Percentiles rank a stretch among this genome's conserved stretches.
Evolutionary conservation across 2,113 vertebrate genomes (phyloP).

Genomic region (Sprattus sprattus): DNA sequence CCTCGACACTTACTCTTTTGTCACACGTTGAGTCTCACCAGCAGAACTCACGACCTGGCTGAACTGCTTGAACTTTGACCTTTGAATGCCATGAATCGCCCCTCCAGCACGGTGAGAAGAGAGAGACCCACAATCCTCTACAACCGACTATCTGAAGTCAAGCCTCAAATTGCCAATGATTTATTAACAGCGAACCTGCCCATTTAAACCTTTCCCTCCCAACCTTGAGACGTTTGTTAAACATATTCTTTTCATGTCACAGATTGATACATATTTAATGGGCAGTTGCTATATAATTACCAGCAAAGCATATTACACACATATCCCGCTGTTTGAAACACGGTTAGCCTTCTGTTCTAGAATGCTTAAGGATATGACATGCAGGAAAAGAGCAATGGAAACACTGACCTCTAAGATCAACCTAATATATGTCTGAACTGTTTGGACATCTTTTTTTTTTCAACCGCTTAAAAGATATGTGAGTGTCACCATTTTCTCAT

Average conservation of each 20-base stretch:
- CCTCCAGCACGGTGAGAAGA: neutral
- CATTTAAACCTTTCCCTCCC: slow-evolving; percentile 34
- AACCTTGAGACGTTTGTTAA: slow-evolving; percentile 45
- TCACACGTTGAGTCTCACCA: slow-evolving; percentile 78
- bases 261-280: slow-evolving; percentile 38
- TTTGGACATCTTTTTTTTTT: neutral
- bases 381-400: neutral
- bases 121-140: neutral
- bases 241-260: slow-evolving; percentile 41
- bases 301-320: neutral
- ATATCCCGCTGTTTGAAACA: neutral
- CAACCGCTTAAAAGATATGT: neutral
- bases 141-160: neutral
- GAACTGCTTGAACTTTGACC: slow-evolving; percentile 87
- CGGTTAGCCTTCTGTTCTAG: neutral
- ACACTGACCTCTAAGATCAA: neutral
- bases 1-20: slow-evolving; percentile 77
- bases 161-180: slow-evolving; percentile 39
- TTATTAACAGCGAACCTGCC: slow-evolving; percentile 36
- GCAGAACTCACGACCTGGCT: slow-evolving; percentile 65
- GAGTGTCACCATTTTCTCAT: neutral
- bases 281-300: slow-evolving; percentile 16
- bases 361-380: neutral
- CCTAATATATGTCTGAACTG: slow-evolving; percentile 4
- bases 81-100: slow-evolving; percentile 69